phyloP scores from a whole-genome alignment of 2,797 vertebrate genomes.

The Capromys pilorides region DNA sequence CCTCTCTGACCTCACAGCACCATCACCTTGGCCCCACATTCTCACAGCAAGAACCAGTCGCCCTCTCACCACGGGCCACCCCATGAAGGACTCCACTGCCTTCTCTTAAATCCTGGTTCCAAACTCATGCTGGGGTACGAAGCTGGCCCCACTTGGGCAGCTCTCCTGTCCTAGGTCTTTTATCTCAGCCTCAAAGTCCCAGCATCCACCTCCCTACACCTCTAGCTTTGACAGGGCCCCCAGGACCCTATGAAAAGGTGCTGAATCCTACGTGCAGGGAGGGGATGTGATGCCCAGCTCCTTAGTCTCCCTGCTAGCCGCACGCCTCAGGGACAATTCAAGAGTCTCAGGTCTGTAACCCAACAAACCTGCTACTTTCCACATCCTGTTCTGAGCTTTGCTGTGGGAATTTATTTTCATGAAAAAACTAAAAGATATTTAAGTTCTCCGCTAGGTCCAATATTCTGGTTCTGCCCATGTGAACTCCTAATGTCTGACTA shows the following conservation, averaged over 20 bases:
- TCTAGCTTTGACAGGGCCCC: background rate
- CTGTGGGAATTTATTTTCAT: background rate
- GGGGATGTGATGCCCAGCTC: background rate
- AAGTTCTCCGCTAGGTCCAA: background rate
- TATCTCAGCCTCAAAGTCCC: background rate
- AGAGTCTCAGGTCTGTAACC: background rate
- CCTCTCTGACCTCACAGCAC: background rate
- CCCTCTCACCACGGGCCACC: background rate
- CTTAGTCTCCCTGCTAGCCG: background rate
- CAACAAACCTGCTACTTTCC: background rate
- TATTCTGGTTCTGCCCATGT: background rate
- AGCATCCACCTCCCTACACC: background rate
- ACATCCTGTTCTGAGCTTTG: background rate
- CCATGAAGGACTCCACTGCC: accelerated
- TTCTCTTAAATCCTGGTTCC: constrained; percentile 3
- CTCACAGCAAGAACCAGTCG: background rate
- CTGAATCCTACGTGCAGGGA: background rate
- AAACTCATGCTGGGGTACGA: background rate
- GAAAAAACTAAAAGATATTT: background rate
- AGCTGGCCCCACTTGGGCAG: background rate
- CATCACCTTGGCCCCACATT: no score
- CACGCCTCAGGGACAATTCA: background rate
- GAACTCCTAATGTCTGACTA: background rate
- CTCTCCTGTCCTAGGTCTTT: background rate
- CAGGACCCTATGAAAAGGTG: background rate